These are phyloP conservation scores for Lepidothrix coronata DNA, from an alignment of 2,113 vertebrate genomes.

Conservation along the genomic window DNA sequence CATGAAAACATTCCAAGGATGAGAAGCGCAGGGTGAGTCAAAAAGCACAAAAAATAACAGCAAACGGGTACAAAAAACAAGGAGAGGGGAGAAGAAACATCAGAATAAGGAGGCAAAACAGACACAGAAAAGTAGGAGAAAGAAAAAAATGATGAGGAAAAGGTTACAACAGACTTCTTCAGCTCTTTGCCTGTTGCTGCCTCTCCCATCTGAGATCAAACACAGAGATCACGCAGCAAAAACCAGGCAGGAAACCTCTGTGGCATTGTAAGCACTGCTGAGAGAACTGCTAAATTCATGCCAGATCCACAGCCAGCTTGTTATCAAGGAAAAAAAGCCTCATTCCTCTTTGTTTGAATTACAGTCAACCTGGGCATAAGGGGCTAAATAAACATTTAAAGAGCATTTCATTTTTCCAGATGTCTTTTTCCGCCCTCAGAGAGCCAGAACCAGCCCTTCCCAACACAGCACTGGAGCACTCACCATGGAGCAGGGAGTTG, in stretches of 20 bases:
- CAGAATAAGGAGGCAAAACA: background rate
- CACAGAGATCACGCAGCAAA: background rate
- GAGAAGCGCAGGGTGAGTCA: background rate
- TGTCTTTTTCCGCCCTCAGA: background rate
- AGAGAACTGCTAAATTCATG: background rate
- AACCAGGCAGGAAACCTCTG: background rate
- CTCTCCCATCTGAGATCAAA: background rate
- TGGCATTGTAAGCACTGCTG: background rate
- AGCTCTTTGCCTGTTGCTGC: background rate
- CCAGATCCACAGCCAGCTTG: background rate
- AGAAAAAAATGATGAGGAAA: background rate
- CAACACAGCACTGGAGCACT: background rate
- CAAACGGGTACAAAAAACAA: accelerated
- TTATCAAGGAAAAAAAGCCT: background rate
- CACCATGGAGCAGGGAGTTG: background rate
- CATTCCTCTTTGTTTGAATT: background rate
- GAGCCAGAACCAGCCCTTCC: background rate
- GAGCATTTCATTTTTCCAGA: background rate
- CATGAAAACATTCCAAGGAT: background rate
- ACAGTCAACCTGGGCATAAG: background rate
- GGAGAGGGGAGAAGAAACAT: background rate
- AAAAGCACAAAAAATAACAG: background rate
- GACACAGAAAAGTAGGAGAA: background rate
- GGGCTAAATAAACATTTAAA: background rate
- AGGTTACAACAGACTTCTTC: background rate